Percentiles rank a stretch among this genome's conserved stretches.
phyloP scores from a whole-genome alignment of 2,797 vertebrate genomes.

The Neosilurus mollespiculum region DNA sequence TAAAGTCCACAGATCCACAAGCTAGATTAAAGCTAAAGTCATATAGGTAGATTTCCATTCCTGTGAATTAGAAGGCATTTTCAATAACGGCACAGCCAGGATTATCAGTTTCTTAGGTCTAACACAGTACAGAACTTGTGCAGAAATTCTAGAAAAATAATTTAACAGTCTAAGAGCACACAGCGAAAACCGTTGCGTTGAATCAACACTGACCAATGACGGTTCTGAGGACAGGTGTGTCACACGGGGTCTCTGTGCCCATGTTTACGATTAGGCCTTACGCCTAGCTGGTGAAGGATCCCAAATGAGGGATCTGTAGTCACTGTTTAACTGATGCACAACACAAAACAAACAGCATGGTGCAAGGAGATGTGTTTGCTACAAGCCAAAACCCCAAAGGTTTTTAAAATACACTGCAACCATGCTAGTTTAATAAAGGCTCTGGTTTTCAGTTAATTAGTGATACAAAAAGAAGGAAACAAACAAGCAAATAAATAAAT shows the following conservation, averaged over 20 bases:
- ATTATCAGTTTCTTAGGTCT: conserved; percentile 75
- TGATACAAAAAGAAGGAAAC: neutral
- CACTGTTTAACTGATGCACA: neutral
- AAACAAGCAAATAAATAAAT: neutral
- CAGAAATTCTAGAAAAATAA: conserved; percentile 73
- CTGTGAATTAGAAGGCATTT: conserved; percentile 75
- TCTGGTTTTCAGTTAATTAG: neutral
- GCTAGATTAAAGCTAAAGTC: conserved; percentile 91
- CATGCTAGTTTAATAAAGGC: neutral
- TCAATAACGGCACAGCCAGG: conserved; percentile 64
- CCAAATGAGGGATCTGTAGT: neutral
- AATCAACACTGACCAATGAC: neutral
- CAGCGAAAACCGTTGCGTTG: neutral
- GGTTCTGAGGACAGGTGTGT: neutral
- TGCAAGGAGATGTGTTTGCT: neutral
- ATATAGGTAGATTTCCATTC: conserved; percentile 67
- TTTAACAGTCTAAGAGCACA: conserved; percentile 64
- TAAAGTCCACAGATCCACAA: conserved; percentile 84
- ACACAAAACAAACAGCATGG: neutral
- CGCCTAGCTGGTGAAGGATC: neutral
- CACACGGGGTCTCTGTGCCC: neutral
- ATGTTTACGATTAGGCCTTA: neutral
- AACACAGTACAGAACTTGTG: conserved; percentile 72
- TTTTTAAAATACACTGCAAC: neutral
- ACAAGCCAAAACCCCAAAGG: neutral